Conservation (phyloP, 2,113 vertebrate genomes). For the Progne subis region DNA sequence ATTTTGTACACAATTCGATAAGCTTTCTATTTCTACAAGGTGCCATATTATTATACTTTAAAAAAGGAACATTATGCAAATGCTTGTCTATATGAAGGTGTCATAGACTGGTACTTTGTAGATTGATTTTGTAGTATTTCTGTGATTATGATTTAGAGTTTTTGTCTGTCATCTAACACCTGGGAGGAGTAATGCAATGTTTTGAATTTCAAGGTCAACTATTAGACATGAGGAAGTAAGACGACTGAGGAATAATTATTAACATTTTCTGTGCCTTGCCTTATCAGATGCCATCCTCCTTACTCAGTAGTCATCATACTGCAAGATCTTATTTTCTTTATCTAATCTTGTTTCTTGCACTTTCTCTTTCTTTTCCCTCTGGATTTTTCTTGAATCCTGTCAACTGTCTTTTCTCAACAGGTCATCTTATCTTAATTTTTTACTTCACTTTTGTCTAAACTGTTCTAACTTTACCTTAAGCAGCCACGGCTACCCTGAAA, state of each 20-base stretch:
- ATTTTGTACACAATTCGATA: neutral
- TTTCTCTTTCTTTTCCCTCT: neutral
- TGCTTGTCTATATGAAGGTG: neutral
- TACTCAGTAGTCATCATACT: neutral
- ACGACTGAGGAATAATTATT: neutral
- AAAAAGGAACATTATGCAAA: neutral
- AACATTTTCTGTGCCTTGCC: neutral
- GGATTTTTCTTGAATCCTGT: neutral
- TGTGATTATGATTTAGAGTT: neutral
- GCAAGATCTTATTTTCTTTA: neutral
- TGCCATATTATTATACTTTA: neutral
- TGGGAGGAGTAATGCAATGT: neutral
- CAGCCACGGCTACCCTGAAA: neutral
- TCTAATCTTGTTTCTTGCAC: neutral
- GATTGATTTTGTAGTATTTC: neutral
- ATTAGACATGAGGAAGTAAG: neutral
- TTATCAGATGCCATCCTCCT: neutral
- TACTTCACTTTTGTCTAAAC: neutral
- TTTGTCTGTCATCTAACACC: neutral
- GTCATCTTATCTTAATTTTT: neutral
- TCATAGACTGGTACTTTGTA: neutral
- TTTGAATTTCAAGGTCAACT: neutral
- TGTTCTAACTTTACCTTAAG: neutral
- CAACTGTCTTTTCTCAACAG: neutral
- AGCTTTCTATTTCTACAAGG: neutral